A percentile compares a stretch with the other conserved stretches of the same genome.
Conservation (phyloP, 2,797 vertebrate species). For the Lepilemur ruficaudatus region DNA sequence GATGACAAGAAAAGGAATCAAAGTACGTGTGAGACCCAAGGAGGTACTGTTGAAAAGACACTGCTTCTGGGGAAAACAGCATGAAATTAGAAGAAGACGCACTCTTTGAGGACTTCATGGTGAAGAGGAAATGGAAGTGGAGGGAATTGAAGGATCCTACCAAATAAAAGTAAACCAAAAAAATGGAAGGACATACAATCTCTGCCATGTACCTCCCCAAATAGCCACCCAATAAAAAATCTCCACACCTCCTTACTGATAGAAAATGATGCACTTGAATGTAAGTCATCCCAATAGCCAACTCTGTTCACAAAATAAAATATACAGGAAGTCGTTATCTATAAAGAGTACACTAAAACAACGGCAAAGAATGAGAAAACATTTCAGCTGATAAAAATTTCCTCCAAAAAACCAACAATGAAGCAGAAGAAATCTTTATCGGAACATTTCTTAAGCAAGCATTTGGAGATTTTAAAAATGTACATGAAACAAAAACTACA, state of each 20-base stretch:
- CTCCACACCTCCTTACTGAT: not conserved
- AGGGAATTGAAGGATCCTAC: not conserved
- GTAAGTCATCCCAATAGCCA: not conserved
- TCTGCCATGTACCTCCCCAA: not conserved
- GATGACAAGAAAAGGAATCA: not conserved
- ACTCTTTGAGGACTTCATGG: not conserved
- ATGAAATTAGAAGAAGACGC: not conserved
- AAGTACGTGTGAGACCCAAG: not conserved
- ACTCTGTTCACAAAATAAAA: not conserved
- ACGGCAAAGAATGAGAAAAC: not conserved
- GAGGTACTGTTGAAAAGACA: not conserved
- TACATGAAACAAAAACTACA: not conserved
- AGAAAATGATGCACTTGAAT: not conserved
- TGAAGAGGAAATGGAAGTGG: not conserved
- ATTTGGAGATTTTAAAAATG: not conserved
- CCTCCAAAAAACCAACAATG: not conserved
- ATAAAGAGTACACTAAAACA: not conserved
- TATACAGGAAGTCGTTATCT: not conserved
- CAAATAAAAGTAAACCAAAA: not conserved
- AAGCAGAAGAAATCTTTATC: not conserved
- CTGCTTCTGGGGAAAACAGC: not conserved
- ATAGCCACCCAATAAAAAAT: not conserved
- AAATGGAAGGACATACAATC: not conserved
- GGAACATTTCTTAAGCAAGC: not conserved
- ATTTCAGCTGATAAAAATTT: not conserved